phyloP scores from a whole-genome alignment of 2,797 vertebrate species.

The Taeniopygia guttata region DNA sequence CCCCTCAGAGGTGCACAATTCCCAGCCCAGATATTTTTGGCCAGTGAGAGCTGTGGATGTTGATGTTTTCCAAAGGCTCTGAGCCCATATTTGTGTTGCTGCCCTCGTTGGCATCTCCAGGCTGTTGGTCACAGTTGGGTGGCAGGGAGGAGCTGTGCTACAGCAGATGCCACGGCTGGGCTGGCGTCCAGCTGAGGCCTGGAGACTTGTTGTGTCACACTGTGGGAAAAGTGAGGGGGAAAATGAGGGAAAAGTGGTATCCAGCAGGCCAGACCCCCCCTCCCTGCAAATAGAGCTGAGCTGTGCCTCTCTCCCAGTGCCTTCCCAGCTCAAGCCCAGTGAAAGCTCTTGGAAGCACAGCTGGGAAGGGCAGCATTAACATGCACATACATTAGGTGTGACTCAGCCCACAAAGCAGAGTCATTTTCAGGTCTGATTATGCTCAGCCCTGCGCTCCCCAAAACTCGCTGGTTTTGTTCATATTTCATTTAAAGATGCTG shows the following conservation, averaged over 20 bases:
- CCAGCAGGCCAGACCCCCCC: background rate
- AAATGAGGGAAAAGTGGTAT: background rate
- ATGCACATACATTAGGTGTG: slow-evolving; percentile 20
- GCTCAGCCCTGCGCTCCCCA: background rate
- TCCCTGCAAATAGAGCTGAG: background rate
- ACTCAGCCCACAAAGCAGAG: background rate
- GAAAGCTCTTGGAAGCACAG: background rate
- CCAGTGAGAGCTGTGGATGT: accelerated
- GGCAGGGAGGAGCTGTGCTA: background rate
- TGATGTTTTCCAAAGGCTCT: background rate
- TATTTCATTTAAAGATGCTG: background rate
- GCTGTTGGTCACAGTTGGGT: slow-evolving; percentile 10
- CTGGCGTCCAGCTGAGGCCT: background rate
- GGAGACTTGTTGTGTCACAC: background rate
- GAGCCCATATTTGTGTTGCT: background rate
- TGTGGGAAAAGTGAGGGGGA: background rate
- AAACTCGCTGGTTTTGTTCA: background rate
- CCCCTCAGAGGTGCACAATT: background rate
- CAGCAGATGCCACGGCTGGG: background rate
- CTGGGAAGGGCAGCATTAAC: background rate
- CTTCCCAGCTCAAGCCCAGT: background rate
- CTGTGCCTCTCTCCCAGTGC: background rate
- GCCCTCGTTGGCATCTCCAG: background rate
- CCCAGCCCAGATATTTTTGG: background rate
- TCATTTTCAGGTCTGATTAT: slow-evolving; percentile 19